Percentiles rank a stretch among this genome's conserved stretches.
Conservation (phyloP, 2,888 invertebrate genomes). For the Sclerodermus sp. region DNA sequence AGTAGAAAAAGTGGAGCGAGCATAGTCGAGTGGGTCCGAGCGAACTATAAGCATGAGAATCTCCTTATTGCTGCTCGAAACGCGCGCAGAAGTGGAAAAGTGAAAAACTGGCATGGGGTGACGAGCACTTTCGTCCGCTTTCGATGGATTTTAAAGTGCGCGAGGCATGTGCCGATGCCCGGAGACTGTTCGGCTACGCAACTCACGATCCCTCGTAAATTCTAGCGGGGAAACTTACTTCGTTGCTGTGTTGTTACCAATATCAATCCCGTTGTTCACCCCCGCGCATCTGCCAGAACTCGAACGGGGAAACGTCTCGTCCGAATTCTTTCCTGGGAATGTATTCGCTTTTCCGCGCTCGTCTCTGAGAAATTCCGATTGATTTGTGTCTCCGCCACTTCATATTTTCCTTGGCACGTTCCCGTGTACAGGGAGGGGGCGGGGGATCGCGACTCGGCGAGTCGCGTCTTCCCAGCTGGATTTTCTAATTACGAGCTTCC, state of each 20-base stretch:
- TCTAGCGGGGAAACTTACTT: constrained; percentile 14
- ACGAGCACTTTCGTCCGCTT: constrained; percentile 24
- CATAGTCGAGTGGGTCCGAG: no score
- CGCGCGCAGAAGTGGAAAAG: neutral
- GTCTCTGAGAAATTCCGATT: neutral
- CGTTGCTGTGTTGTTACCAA: neutral
- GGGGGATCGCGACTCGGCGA: neutral
- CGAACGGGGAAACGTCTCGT: neutral
- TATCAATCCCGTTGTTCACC: no score
- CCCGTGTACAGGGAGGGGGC: neutral
- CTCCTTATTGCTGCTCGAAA: no score
- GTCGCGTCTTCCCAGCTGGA: neutral
- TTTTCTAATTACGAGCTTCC: no score
- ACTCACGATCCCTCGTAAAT: constrained; percentile 25
- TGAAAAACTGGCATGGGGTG: constrained; percentile 16
- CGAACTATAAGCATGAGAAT: no score
- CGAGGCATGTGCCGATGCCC: constrained; percentile 18
- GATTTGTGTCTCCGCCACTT: no score
- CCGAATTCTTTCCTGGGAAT: neutral
- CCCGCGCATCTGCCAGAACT: no score
- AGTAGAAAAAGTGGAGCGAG: no score
- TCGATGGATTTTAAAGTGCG: constrained; percentile 32
- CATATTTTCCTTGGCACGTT: no score
- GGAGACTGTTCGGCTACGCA: constrained; percentile 18
- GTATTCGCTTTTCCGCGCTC: neutral